Conservation (phyloP, 2,888 invertebrate genomes). For the Ametastegia equiseti region DNA sequence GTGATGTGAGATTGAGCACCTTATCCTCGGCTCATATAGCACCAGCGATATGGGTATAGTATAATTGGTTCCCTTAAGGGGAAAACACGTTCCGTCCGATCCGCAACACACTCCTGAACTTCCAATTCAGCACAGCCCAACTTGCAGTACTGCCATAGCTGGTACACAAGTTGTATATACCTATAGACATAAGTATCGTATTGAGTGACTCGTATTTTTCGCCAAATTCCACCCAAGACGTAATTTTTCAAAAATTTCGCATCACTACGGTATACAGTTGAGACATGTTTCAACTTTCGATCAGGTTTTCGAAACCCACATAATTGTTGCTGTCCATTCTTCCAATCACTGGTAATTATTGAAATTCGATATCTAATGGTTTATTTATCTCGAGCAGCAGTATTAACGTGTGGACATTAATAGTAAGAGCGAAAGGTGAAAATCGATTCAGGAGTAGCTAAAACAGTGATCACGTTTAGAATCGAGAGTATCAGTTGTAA, state of each 20-base stretch:
- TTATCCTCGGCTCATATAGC: neutral
- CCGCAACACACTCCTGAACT: neutral
- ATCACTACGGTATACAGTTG: too few relatives aligned
- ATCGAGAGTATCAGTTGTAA: neutral
- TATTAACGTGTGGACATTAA: neutral
- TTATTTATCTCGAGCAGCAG: neutral
- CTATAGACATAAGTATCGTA: neutral
- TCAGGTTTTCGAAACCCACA: too few relatives aligned
- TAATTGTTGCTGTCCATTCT: too few relatives aligned
- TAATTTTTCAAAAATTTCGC: neutral
- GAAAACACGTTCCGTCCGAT: constrained; percentile 14
- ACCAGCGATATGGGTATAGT: neutral
- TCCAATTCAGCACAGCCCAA: neutral
- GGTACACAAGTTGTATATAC: neutral
- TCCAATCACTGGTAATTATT: neutral
- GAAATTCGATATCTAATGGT: neutral
- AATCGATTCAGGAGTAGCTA: neutral
- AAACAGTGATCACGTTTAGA: neutral
- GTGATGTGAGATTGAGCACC: constrained; percentile 10
- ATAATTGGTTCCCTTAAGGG: constrained; percentile 27
- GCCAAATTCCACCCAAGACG: too few relatives aligned
- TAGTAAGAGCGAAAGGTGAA: neutral
- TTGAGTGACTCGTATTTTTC: neutral
- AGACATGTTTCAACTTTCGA: too few relatives aligned
- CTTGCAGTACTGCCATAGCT: neutral